Percentiles rank a stretch among this genome's conserved stretches.
Evolutionary conservation across 2,888 invertebrate species (phyloP).

Genomic region (Xanthorhoe designata): DNA sequence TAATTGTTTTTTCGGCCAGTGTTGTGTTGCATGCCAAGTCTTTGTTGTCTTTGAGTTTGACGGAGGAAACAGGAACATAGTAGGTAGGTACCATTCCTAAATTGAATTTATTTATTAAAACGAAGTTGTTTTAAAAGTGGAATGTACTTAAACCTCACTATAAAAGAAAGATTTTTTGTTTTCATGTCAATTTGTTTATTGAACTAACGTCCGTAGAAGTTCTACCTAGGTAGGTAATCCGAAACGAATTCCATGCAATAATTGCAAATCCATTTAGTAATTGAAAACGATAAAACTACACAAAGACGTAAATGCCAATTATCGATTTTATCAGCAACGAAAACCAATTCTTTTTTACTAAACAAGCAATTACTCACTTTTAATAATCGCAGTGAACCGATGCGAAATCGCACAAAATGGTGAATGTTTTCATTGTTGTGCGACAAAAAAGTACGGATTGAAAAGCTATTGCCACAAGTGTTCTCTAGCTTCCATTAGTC

Average conservation of each 20-base stretch:
- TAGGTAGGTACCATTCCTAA: background rate
- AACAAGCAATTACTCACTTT: slow-evolving; percentile 60
- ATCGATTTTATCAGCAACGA: slow-evolving; percentile 56
- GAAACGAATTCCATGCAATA: slow-evolving; percentile 49
- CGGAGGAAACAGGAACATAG: slow-evolving; percentile 5
- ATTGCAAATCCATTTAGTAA: slow-evolving; percentile 52
- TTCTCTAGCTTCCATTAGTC: slow-evolving; percentile 18
- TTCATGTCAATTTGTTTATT: slow-evolving; percentile 5
- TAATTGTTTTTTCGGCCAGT: slow-evolving; percentile 41
- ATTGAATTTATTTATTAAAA: background rate
- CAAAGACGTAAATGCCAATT: slow-evolving; percentile 54
- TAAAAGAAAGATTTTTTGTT: no score
- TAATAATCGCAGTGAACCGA: slow-evolving; percentile 60
- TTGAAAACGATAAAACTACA: slow-evolving; percentile 42
- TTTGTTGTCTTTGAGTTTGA: slow-evolving; percentile 30
- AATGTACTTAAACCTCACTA: background rate
- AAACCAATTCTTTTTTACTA: slow-evolving; percentile 56
- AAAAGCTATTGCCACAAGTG: slow-evolving; percentile 50
- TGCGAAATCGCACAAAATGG: slow-evolving; percentile 61
- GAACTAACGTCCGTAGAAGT: slow-evolving; percentile 4
- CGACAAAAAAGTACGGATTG: slow-evolving; percentile 58
- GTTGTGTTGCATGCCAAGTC: slow-evolving; percentile 42
- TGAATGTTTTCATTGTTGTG: slow-evolving; percentile 55
- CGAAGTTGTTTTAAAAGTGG: background rate
- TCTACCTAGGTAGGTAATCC: background rate